Evolutionary conservation across 2,113 vertebrate genomes (phyloP).

Genomic region (Anser brachyrhynchus): DNA sequence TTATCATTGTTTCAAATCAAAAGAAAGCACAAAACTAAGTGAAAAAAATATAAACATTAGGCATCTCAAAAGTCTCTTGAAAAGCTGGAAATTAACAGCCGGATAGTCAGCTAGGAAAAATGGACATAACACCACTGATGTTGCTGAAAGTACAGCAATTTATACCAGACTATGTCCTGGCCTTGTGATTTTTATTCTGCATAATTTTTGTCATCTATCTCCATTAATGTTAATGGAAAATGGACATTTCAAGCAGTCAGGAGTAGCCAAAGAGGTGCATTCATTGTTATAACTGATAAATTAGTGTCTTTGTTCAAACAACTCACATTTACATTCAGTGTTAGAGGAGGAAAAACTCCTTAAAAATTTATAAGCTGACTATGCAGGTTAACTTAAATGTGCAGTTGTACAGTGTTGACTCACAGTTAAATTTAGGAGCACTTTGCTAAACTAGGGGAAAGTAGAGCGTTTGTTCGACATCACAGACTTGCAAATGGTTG

Average conservation of each 20-base stretch:
- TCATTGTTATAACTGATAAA: constrained; percentile 60
- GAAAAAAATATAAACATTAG: background rate
- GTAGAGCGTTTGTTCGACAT: constrained; percentile 53
- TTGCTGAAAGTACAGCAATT: background rate
- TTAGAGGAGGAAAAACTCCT: constrained; percentile 39
- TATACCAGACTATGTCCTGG: background rate
- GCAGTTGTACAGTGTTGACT: constrained; percentile 45
- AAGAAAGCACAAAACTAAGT: background rate
- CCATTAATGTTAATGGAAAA: constrained; percentile 22
- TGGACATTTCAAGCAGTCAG: background rate
- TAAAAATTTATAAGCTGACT: constrained; percentile 72
- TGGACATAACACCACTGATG: accelerated
- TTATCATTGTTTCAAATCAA: background rate
- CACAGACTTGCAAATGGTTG: constrained; percentile 44
- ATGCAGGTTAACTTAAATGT: constrained; percentile 64
- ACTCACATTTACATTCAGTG: constrained; percentile 45
- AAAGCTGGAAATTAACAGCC: background rate
- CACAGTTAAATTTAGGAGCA: constrained; percentile 68
- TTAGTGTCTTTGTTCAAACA: constrained; percentile 65
- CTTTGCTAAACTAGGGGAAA: constrained; percentile 62
- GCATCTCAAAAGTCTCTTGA: background rate
- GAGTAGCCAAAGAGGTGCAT: background rate
- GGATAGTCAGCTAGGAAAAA: background rate
- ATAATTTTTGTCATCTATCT: background rate
- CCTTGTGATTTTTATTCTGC: constrained; percentile 26